phyloP scores from a whole-genome alignment of 2,888 invertebrate species.

The Pantelozetes paolii region DNA sequence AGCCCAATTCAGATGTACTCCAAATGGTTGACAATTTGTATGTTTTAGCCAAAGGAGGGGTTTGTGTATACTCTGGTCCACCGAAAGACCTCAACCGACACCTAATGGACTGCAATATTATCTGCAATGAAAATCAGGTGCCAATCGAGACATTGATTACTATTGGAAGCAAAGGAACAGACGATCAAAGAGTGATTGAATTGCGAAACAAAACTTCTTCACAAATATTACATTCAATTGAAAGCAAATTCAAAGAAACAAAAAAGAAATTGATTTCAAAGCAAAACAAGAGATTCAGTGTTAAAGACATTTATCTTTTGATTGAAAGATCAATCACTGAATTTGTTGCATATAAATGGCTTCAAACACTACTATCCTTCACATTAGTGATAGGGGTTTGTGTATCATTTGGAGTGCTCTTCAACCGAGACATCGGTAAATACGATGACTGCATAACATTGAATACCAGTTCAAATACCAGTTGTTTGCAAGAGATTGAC shows the following conservation, averaged over 20 bases:
- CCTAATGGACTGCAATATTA: neutral
- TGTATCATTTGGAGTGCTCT: neutral
- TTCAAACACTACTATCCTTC: too few species aligned
- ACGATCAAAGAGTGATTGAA: neutral
- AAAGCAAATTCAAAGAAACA: neutral
- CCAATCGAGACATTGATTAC: neutral
- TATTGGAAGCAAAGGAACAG: neutral
- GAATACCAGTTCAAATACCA: neutral
- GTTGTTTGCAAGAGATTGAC: neutral
- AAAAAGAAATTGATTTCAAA: neutral
- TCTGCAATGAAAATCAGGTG: neutral
- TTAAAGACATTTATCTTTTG: neutral
- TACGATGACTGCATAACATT: neutral
- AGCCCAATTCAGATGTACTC: neutral
- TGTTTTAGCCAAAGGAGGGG: neutral
- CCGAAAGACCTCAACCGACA: neutral
- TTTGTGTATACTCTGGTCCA: neutral
- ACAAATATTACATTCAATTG: neutral
- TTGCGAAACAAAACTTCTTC: neutral
- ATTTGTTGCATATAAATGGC: neutral
- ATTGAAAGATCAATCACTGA: neutral
- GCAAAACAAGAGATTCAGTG: neutral
- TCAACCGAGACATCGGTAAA: neutral
- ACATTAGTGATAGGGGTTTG: neutral
- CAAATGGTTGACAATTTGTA: neutral